Conservation (phyloP, 2,797 vertebrate species). For the Erethizon dorsatum region DNA sequence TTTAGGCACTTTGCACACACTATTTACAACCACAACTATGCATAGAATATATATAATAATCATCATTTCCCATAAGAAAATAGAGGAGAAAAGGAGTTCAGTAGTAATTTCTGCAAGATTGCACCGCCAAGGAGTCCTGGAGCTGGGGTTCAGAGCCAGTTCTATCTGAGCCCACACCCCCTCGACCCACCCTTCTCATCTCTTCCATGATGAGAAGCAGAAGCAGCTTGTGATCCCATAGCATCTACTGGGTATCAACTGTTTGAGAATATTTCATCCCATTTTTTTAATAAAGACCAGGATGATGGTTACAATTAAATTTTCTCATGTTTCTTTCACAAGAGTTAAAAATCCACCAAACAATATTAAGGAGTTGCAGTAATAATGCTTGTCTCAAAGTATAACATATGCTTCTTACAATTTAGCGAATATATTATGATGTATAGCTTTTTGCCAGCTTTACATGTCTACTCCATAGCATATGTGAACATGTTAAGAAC, state of each 20-base stretch:
- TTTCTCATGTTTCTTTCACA: constrained; percentile 8
- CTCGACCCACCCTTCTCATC: background rate
- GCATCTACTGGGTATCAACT: background rate
- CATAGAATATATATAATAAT: background rate
- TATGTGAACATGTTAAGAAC: background rate
- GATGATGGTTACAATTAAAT: background rate
- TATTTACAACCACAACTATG: background rate
- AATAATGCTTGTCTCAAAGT: background rate
- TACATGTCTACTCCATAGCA: background rate
- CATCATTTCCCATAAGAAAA: constrained; percentile 19
- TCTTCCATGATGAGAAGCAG: background rate
- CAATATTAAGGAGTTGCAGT: background rate
- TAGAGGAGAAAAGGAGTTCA: background rate
- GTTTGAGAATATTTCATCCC: background rate
- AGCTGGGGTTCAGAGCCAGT: background rate
- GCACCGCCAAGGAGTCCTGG: background rate
- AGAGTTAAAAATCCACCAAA: constrained; percentile 57
- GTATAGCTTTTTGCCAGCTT: background rate
- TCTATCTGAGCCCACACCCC: background rate
- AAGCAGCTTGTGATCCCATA: background rate
- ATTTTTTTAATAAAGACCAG: constrained; percentile 15
- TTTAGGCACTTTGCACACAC: background rate
- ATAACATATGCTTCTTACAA: background rate
- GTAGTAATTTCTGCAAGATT: background rate
- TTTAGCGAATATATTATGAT: background rate